These are phyloP conservation scores for Phylloscopus trochilus DNA, from an alignment of 2,113 vertebrate genomes.

Conservation along the genomic window DNA sequence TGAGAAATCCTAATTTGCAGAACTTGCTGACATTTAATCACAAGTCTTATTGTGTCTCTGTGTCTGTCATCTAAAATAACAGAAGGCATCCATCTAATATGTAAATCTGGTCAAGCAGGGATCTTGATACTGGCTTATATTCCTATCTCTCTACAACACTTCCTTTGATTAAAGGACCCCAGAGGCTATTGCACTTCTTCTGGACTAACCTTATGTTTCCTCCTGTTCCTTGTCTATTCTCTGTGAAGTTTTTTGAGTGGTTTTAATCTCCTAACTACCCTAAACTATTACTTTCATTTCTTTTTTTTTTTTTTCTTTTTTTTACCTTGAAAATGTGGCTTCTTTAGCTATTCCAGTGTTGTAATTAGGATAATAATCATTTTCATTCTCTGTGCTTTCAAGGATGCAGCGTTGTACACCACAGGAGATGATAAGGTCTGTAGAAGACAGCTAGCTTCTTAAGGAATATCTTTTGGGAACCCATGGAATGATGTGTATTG, in stretches of 20 bases:
- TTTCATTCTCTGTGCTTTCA: not conserved
- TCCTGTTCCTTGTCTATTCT: not conserved
- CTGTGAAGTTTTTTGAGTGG: not conserved
- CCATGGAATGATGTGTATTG: not conserved
- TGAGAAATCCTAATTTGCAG: not conserved
- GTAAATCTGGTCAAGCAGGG: not conserved
- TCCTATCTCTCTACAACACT: not conserved
- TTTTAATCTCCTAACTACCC: not conserved
- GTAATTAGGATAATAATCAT: not conserved
- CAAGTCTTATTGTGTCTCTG: not conserved
- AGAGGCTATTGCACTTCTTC: not conserved
- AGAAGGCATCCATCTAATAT: not conserved
- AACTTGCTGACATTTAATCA: not conserved
- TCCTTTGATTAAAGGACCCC: not conserved
- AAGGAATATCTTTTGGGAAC: not conserved
- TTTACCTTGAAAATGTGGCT: not conserved
- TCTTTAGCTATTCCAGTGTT: not conserved
- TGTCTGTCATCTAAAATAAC: not conserved
- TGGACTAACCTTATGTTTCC: not conserved
- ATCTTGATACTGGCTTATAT: not conserved
- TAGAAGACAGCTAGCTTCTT: not conserved
- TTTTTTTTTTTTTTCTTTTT: not conserved
- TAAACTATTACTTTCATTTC: not conserved
- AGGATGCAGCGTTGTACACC: not conserved
- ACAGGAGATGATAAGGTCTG: not conserved